Base-by-base conservation (phyloP, 2,888 invertebrate species). In the Isoperla grammatica region DNA sequence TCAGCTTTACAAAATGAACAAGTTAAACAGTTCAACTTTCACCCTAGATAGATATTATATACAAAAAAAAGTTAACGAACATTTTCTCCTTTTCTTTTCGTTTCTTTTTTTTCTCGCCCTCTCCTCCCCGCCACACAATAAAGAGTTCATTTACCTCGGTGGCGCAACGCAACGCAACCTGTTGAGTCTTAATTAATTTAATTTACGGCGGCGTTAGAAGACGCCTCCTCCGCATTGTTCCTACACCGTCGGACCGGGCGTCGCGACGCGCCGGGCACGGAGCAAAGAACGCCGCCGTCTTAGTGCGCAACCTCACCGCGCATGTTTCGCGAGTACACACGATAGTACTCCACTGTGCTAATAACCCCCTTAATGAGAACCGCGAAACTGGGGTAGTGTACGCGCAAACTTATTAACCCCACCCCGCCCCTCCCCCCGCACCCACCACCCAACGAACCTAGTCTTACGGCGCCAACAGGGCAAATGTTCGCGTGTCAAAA, bases 131-230 rank as follows among this genome's bases (percentile, higher is more conserved):
- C 43, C 43, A 17, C 15, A 2, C 46, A 12, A 19, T 23, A 22
- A 20, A n/a, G 12, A 5, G 12, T 22, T 15, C 35, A 15, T 29
- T 29, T 13, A 29, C 15, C 55, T 17, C n/a, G 48, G n/a, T n/a
- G n/a, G n/a, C n/a, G n/a, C n/a, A n/a, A n/a, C n/a, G n/a, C n/a
- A n/a, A n/a, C 40, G 20, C 59, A 53, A 60, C 60, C 60, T 60
- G 60, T 60, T 49, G 60, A 60, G 56, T 60, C 48, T 40, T 60
- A 60, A 60, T 60, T 60, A 60, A 60, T 60, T 60, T 56, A 60
- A 60, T 60, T 60, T 60, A 60, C 60, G 56, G 40, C 56, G 37
- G 1, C 37, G 57, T n/a, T 17, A 2, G 8, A 17, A 4, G 53
- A 53, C 53, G 53, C 53, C 53, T 17, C 9, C 53, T 15, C 17